phyloP scores from a whole-genome alignment of 2,797 vertebrate genomes.

The Petrocephalus schoutedeni region DNA sequence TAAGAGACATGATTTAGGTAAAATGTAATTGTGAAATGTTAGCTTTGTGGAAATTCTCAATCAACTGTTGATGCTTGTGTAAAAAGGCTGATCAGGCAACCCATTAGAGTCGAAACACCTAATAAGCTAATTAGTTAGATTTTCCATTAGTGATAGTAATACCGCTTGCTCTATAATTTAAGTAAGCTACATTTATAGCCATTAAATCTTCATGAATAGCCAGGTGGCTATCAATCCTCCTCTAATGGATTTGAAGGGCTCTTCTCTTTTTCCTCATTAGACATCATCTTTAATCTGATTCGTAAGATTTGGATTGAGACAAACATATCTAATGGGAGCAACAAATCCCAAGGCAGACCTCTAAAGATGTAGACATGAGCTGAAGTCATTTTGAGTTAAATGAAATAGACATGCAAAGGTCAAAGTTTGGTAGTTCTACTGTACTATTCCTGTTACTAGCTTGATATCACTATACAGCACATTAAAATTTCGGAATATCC shows the following conservation, averaged over 20 bases:
- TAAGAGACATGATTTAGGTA: not conserved
- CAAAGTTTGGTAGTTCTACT: not conserved
- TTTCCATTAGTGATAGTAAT: not conserved
- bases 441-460: not conserved
- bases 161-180: not conserved
- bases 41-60: not conserved
- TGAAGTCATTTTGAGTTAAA: not conserved
- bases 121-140: not conserved
- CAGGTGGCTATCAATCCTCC: not conserved
- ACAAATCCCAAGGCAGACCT: not conserved
- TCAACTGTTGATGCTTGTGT: not conserved
- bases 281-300: not conserved
- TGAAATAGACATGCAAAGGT: not conserved
- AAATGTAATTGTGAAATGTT: not conserved
- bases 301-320: not conserved
- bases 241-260: not conserved
- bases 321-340: not conserved
- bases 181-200: constrained; percentile 2
- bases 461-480: not conserved
- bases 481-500: not conserved
- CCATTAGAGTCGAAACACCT: not conserved
- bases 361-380: not conserved
- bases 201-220: not conserved
- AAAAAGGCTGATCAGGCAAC: not conserved
- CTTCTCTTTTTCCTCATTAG: not conserved